A percentile compares a stretch with the other conserved stretches of the same genome.
phyloP scores from a whole-genome alignment of 2,888 invertebrate species.

The Cheilosia vernalis region DNA sequence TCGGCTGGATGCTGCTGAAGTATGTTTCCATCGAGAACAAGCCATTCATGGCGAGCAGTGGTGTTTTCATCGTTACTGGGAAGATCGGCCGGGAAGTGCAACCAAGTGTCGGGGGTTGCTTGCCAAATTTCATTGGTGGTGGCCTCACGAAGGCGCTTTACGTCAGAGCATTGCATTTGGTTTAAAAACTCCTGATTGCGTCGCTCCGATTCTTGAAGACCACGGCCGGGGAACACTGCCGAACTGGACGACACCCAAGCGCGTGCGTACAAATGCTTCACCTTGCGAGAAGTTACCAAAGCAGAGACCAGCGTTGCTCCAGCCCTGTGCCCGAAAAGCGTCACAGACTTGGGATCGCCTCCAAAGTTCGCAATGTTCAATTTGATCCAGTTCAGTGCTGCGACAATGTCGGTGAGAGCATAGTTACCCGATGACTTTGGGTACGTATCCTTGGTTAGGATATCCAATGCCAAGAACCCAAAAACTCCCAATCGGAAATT shows the following conservation, averaged over 20 bases:
- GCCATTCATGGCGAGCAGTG: conserved; percentile 88
- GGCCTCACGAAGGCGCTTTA: conserved; percentile 85
- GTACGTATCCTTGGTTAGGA: conserved; percentile 88
- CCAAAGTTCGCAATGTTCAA: conserved; percentile 93
- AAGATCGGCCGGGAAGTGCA: conserved; percentile 85
- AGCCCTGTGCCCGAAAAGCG: conserved; percentile 92
- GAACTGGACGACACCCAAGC: conserved; percentile 93
- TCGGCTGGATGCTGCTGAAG: conserved; percentile 88
- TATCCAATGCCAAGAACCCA: conserved; percentile 91
- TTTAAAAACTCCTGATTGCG: conserved; percentile 87
- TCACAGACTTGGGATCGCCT: conserved; percentile 90
- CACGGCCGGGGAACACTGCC: conserved; percentile 88
- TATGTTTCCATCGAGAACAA: conserved; percentile 89
- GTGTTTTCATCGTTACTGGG: conserved; percentile 85
- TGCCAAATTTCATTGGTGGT: conserved; percentile 86
- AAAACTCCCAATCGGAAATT: conserved; percentile 92
- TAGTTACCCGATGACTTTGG: conserved; percentile 93
- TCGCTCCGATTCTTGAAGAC: conserved; percentile 86
- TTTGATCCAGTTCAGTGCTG: conserved; percentile 91
- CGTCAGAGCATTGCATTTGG: conserved; percentile 85
- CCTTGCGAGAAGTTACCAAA: conserved; percentile 85
- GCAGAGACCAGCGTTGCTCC: conserved; percentile 93
- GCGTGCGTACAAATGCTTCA: conserved; percentile 88
- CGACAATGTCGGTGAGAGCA: conserved; percentile 91
- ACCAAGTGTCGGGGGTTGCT: conserved; percentile 90